Conservation (phyloP, 2,888 invertebrate genomes). For the Ophion obscuratus region DNA sequence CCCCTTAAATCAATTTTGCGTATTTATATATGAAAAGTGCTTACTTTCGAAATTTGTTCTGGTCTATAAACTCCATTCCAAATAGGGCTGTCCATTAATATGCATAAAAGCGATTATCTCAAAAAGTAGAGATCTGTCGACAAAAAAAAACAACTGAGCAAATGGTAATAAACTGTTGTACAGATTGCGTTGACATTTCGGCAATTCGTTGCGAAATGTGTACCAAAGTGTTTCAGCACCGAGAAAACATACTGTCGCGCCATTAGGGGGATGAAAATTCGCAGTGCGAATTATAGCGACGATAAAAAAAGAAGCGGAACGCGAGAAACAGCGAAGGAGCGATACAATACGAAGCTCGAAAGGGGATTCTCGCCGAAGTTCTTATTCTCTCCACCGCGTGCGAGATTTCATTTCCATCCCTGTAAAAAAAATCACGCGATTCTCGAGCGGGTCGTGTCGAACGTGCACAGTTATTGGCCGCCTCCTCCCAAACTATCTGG, state of each 20-base stretch:
- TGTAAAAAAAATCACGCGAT: constrained; percentile 9
- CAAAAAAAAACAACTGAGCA: constrained; percentile 1
- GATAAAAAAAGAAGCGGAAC: constrained; percentile 49
- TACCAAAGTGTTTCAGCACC: constrained; percentile 35
- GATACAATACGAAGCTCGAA: constrained; percentile 45
- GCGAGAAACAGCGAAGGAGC: constrained; percentile 35
- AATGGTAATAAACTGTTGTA: constrained; percentile 42
- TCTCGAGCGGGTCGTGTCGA: neutral
- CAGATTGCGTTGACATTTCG: constrained; percentile 49
- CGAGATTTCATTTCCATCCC: constrained; percentile 56
- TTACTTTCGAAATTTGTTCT: no score
- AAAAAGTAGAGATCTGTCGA: neutral
- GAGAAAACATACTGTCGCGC: constrained; percentile 37
- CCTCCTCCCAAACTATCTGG: constrained; percentile 12
- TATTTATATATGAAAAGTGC: no score
- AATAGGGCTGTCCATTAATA: neutral
- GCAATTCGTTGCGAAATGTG: constrained; percentile 25
- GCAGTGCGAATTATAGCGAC: constrained; percentile 60
- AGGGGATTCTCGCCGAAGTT: constrained; percentile 20
- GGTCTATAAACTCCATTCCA: neutral
- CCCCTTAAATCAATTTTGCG: no score
- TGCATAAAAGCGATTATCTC: neutral
- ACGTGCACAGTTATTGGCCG: constrained; percentile 18
- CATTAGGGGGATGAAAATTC: constrained; percentile 66
- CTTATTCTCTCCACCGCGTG: constrained; percentile 28